A percentile compares a stretch with the other conserved stretches of the same genome.
Conservation (phyloP, 2,113 vertebrate genomes). For the Paralichthys olivaceus region DNA sequence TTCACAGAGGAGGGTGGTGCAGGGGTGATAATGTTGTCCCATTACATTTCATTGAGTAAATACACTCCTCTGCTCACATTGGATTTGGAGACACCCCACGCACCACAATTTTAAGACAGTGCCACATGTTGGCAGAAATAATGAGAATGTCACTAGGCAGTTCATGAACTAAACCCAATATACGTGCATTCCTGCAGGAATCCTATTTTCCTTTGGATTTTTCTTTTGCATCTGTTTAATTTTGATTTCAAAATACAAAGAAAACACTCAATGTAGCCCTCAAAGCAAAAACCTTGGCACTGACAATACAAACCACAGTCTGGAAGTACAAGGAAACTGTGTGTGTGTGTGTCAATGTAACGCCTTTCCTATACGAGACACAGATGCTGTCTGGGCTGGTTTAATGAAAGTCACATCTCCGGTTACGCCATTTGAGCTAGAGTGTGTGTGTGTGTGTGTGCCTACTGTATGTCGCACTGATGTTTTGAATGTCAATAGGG, state of each 20-base stretch:
- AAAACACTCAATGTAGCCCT: slow-evolving; percentile 38
- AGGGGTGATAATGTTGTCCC: slow-evolving; percentile 46
- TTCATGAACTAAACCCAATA: slow-evolving; percentile 10
- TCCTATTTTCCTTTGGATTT: background rate
- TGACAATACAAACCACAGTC: slow-evolving; percentile 60
- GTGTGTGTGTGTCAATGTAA: slow-evolving; percentile 64
- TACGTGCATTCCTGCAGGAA: slow-evolving; percentile 8
- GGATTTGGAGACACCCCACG: slow-evolving; percentile 4
- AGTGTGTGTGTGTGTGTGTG: slow-evolving; percentile 45
- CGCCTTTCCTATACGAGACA: slow-evolving; percentile 65
- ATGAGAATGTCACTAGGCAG: slow-evolving; percentile 15
- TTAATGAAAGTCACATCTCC: slow-evolving; percentile 79
- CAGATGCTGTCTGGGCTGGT: slow-evolving; percentile 72
- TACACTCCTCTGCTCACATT: slow-evolving; percentile 36
- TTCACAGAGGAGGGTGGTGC: slow-evolving; percentile 11
- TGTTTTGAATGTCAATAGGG: slow-evolving; percentile 84
- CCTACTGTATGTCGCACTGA: slow-evolving; percentile 51
- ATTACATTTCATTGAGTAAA: slow-evolving; percentile 64
- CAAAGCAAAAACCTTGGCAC: slow-evolving; percentile 49
- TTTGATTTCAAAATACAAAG: slow-evolving; percentile 42
- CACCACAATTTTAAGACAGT: slow-evolving; percentile 23
- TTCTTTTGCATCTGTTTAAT: background rate
- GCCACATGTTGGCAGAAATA: slow-evolving; percentile 1
- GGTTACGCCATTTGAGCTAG: slow-evolving; percentile 74
- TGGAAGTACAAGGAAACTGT: slow-evolving; percentile 8